Evolutionary conservation across 2,113 vertebrate species (phyloP), one percentile per base, ranked within the genome.

Genomic region (Corvus hawaiiensis): DNA sequence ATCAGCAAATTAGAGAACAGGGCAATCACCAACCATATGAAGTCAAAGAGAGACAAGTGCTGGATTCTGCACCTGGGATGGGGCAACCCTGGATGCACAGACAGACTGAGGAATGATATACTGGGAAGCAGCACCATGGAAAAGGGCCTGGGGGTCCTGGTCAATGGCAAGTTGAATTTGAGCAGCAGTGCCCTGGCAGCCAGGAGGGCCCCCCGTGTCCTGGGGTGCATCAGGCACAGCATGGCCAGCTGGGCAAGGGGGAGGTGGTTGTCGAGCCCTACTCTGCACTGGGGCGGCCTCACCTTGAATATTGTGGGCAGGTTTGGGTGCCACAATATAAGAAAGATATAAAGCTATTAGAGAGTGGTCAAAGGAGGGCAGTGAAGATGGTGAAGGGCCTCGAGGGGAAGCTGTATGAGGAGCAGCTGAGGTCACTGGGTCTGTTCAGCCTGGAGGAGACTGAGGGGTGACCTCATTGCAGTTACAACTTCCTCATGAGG

Each of bases 91-190:
- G 74, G 16, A 4, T 62, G 22, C 8, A 46, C 0, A 0, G 20
- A 44, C 27, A 27, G 37, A 54, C 16, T 55, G 16, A 1, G 16
- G 28, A 87, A 62, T 39, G 33, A 39, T 13, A 20, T 9, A 2
- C 22, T 52, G 55, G 33, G 61, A 61, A 77, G 27, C 11, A 33
- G 14, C 0, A 1, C 46, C 1, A 1, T 2, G 4, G 37, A 61
- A 77, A 44, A 11, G 3, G 15, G 5, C 12, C 9, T 15, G 22
- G 14, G 17, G 0, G 13, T 52, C 37, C 32, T 52, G 46, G 17
- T 22, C 0, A 0, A 9, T 18, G 44, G 7, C 3, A 6, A 37
- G 11, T 15, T 52, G 11, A 37, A 37, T 8, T 1, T 44, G 9
- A 68, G 27, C 13, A 75, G 35, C 32, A 76, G 52, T 59, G 83